These are phyloP conservation scores for Drosophila suboccidentalis DNA, from an alignment of 2,888 invertebrate genomes.

Conservation along the genomic window DNA sequence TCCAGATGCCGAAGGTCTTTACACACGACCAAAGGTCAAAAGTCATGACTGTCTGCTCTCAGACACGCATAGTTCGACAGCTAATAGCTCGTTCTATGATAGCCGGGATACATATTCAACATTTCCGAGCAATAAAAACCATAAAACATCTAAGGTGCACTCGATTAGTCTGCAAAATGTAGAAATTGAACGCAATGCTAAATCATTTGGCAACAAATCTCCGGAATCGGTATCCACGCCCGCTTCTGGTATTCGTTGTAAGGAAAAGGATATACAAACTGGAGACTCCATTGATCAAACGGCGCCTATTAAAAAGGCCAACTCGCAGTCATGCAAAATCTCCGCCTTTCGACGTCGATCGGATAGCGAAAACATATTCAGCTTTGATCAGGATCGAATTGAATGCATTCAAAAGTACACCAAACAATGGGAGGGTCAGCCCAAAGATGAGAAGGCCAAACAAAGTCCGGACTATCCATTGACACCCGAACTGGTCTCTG, in stretches of 20 bases:
- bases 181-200: slow-evolving; percentile 88
- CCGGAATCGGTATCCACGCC: slow-evolving; percentile 82
- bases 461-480: slow-evolving; percentile 87
- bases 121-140: slow-evolving; percentile 87
- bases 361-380: slow-evolving; percentile 90
- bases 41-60: slow-evolving; percentile 88
- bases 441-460: slow-evolving; percentile 87
- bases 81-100: slow-evolving; percentile 86
- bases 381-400: slow-evolving; percentile 91
- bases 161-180: slow-evolving; percentile 90
- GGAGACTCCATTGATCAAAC: slow-evolving; percentile 83
- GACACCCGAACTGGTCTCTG: slow-evolving; percentile 88
- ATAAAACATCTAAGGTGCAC: slow-evolving; percentile 88
- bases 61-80: slow-evolving; percentile 85
- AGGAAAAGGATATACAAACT: slow-evolving; percentile 84
- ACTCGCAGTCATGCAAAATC: slow-evolving; percentile 84
- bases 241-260: slow-evolving; percentile 74
- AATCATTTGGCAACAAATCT: slow-evolving; percentile 83
- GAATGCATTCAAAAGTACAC: slow-evolving; percentile 89
- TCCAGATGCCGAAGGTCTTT: slow-evolving; percentile 59
- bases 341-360: slow-evolving; percentile 88
- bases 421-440: slow-evolving; percentile 81
- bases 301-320: slow-evolving; percentile 69
- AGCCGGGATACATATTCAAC: slow-evolving; percentile 88
- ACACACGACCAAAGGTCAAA: slow-evolving; percentile 86